A percentile compares a stretch with the other conserved stretches of the same genome.
Evolutionary conservation across 53 echinoderm and acorn worm genomes (phyloP).

Genomic region (Crossaster papposus): DNA sequence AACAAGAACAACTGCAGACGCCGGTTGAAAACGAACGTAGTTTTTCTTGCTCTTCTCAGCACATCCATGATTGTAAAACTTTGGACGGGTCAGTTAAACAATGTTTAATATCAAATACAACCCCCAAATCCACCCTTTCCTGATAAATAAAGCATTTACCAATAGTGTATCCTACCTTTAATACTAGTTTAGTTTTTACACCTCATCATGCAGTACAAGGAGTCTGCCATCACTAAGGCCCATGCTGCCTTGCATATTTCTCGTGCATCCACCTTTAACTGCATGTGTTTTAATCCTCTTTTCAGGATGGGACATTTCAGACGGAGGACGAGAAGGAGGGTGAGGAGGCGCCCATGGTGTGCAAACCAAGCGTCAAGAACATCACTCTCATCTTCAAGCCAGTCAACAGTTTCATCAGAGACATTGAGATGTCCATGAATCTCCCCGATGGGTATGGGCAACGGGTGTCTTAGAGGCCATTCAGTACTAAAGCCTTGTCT

Average conservation of each 20-base stretch:
- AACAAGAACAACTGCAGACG: no score
- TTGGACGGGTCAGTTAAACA: no score
- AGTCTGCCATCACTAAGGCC: not conserved
- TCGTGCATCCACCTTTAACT: not conserved
- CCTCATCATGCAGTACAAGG: conserved; percentile 8
- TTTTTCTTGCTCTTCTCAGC: no score
- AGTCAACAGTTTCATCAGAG: conserved; percentile 85
- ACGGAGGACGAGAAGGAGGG: conserved; percentile 89
- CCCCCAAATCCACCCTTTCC: no score
- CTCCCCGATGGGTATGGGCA: conserved; percentile 79
- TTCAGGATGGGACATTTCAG: conserved; percentile 81
- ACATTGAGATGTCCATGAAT: conserved; percentile 90
- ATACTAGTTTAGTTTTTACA: no score
- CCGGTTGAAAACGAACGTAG: no score
- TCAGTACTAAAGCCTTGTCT: not conserved
- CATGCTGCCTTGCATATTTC: not conserved
- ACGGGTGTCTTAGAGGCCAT: conserved; percentile 7
- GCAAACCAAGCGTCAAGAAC: conserved; percentile 92
- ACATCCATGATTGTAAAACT: no score
- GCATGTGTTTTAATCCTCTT: conserved; percentile 22
- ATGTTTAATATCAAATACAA: no score
- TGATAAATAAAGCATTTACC: no score
- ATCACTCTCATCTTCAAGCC: conserved; percentile 98
- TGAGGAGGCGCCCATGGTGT: conserved; percentile 84
- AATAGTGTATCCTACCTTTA: no score